Evolutionary conservation across 1,140 invertebrate species (phyloP).

Genomic region (Caenorhabditis latens): DNA sequence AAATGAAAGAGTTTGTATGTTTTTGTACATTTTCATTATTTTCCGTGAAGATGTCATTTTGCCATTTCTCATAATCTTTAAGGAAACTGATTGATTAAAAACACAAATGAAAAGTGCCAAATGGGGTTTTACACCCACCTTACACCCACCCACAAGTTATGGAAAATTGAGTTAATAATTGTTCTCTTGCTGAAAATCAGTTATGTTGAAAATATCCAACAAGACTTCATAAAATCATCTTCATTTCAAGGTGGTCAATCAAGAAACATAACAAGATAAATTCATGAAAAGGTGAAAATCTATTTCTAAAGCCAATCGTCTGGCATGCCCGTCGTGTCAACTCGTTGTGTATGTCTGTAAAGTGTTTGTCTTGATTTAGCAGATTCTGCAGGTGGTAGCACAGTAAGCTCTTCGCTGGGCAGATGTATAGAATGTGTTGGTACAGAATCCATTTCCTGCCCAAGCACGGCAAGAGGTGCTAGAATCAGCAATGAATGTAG

Average conservation of each 20-base stretch:
- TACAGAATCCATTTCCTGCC: constrained; percentile 50
- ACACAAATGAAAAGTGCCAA: too few species aligned
- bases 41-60: too few species aligned
- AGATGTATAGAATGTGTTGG: constrained; percentile 13
- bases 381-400: constrained; percentile 48
- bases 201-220: too few species aligned
- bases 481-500: neutral
- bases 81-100: too few species aligned
- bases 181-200: too few species aligned
- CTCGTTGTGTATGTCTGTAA: neutral
- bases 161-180: too few species aligned
- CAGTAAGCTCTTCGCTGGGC: constrained; percentile 42
- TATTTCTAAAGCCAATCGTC: neutral
- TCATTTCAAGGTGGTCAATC: constrained; percentile 22
- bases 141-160: too few species aligned
- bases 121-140: too few species aligned
- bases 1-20: too few species aligned
- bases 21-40: too few species aligned
- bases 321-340: constrained; percentile 22
- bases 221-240: neutral
- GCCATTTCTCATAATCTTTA: too few species aligned
- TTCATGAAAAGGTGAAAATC: neutral
- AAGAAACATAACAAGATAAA: constrained; percentile 10
- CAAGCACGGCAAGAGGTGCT: constrained; percentile 15
- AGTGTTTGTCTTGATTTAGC: neutral